Evolutionary conservation across 2,888 invertebrate species (phyloP).

Genomic region (Mesochorus sp.): DNA sequence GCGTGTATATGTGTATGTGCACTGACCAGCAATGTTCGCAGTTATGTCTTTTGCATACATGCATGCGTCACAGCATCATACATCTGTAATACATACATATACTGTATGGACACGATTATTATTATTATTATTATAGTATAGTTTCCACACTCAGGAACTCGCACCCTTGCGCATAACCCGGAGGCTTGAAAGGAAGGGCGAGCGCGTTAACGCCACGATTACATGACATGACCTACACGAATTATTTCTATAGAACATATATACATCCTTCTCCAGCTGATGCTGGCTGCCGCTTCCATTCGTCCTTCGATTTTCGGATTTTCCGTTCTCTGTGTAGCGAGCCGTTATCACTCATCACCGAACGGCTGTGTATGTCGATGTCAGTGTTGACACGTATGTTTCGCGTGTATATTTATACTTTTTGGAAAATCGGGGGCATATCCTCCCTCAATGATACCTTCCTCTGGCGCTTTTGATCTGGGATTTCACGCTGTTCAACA

Average conservation of each 20-base stretch:
- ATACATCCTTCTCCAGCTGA: background rate
- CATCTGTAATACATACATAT: background rate
- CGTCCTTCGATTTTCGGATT: background rate
- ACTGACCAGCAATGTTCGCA: constrained; percentile 24
- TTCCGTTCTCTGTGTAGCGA: background rate
- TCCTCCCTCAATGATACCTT: background rate
- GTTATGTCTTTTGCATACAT: constrained; percentile 15
- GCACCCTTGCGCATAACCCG: constrained; percentile 10
- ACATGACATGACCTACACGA: constrained; percentile 20
- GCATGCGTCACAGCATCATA: background rate
- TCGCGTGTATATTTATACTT: background rate
- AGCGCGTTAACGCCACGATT: constrained; percentile 35
- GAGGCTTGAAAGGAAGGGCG: constrained; percentile 5
- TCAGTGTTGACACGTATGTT: background rate
- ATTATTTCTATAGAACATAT: constrained; percentile 6
- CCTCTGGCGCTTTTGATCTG: background rate
- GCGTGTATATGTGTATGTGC: background rate
- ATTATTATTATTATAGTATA: background rate
- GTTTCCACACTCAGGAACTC: constrained; percentile 4
- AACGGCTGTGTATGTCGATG: too few species aligned
- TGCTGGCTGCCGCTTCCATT: background rate
- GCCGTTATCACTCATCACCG: background rate
- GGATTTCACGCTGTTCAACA: too few species aligned
- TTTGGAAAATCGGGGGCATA: background rate
- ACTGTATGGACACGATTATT: too few species aligned